These are phyloP conservation scores for Podiceps cristatus DNA, from an alignment of 2,113 vertebrate species.

Conservation along the genomic window DNA sequence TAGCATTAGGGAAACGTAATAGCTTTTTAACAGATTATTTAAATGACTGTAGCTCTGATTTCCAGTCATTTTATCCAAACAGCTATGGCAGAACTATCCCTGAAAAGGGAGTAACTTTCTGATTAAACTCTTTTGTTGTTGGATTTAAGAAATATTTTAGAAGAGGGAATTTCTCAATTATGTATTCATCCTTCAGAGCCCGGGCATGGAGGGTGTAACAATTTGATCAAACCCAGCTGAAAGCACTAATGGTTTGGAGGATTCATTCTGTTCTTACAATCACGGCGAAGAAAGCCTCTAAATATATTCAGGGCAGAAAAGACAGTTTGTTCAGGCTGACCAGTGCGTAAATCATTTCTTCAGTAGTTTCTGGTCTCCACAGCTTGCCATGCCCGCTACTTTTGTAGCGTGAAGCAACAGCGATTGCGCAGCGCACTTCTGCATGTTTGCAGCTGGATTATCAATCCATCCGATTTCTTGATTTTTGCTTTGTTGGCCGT, in stretches of 20 bases:
- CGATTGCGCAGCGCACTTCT: background rate
- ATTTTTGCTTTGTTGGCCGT: background rate
- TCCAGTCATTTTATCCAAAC: slow-evolving; percentile 53
- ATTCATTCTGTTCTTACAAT: background rate
- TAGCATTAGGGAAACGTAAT: slow-evolving; percentile 55
- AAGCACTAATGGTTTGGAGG: background rate
- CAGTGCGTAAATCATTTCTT: background rate
- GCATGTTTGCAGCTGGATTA: background rate
- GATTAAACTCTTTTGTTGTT: slow-evolving; percentile 60
- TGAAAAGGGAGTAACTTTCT: slow-evolving; percentile 55
- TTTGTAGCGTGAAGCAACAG: background rate
- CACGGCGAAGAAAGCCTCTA: background rate
- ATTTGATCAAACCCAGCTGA: slow-evolving; percentile 28
- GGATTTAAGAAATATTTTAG: slow-evolving; percentile 64
- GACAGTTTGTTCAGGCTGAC: background rate
- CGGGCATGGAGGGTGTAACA: background rate
- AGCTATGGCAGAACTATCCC: slow-evolving; percentile 27
- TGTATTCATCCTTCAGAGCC: slow-evolving; percentile 11
- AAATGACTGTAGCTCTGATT: slow-evolving; percentile 61
- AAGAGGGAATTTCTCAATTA: slow-evolving; percentile 57
- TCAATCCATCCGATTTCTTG: background rate
- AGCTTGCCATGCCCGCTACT: background rate
- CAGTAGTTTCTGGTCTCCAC: background rate
- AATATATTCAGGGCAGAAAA: background rate
- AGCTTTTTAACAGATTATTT: slow-evolving; percentile 71